phyloP scores from a whole-genome alignment of 2,888 invertebrate genomes.

The Eupithecia dodoneata region DNA sequence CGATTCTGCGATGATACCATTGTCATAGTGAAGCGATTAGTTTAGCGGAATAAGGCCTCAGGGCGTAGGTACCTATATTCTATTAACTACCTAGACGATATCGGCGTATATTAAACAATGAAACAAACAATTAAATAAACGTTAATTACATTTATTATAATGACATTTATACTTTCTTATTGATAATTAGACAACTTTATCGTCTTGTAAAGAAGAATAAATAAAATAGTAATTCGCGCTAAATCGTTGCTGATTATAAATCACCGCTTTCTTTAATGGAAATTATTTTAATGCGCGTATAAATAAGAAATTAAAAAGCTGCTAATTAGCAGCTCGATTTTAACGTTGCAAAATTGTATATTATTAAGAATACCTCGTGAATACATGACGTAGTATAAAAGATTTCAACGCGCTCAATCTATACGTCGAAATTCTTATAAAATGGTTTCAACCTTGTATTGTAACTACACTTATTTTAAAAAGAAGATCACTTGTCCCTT shows the following conservation, averaged over 20 bases:
- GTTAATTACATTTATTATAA: background rate
- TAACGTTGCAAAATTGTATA: background rate
- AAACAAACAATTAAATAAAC: background rate
- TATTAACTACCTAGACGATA: background rate
- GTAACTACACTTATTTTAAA: background rate
- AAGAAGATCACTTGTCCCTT: conserved; percentile 14
- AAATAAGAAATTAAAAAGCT: background rate
- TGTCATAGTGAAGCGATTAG: too few species aligned
- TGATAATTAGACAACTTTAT: background rate
- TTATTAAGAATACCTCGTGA: background rate
- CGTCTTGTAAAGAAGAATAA: background rate
- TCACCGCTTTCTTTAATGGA: conserved; percentile 2
- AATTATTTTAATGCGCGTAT: background rate
- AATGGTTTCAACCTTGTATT: conserved; percentile 7
- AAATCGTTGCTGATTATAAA: background rate
- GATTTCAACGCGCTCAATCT: background rate
- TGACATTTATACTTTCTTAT: background rate
- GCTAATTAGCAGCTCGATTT: background rate
- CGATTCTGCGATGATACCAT: too few species aligned
- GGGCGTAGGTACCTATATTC: background rate
- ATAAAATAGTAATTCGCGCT: background rate
- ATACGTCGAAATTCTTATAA: background rate
- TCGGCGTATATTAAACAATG: background rate
- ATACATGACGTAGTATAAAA: background rate
- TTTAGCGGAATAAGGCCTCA: too few species aligned